Base-by-base conservation (phyloP, 2,888 invertebrate species). In the Eumerus sabulonum region DNA sequence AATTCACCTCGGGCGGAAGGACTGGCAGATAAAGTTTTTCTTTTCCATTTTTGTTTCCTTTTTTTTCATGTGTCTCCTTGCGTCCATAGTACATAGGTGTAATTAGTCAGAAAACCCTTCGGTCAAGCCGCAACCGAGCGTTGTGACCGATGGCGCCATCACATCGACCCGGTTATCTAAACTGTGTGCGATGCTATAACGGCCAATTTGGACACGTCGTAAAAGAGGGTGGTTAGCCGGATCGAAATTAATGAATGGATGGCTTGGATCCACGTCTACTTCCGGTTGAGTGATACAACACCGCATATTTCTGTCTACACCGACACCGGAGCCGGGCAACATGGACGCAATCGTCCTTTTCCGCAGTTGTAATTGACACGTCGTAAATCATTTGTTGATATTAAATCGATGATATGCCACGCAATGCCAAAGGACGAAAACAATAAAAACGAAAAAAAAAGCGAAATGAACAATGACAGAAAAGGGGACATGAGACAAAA, bases 311-410 rank as follows among this genome's bases (percentile, higher is more conserved):
- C 42, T 42, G 42, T 27, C 27, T 27, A 27, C 2, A 7, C 27
- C 12, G n/a, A n/a, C n/a, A n/a, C n/a, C n/a, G n/a, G n/a, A n/a
- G 42, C 44, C 47, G 44, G 38, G 54, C 60, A 45, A 40, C 53
- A 27, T 62, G 40, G 72, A n/a, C n/a, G 76, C 76, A 76, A 73
- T 77, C 66, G 77, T 63, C 72, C 77, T 72, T 67, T 77, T 77
- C 77, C 73, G 67, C 73, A 77, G 73, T 79, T 76, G 81, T 81
- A 81, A 81, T 81, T 81, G 81, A 81, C 81, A 81, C 81, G 68
- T 81, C 81, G 81, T 81, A 81, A 81, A 81, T 81, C 81, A 81
- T 70, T 54, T 79, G 74, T 54, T 74, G 64, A 74, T 79, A 79
- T 79, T 74, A 74, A 68, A 79, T 74, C 79, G 73, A 79, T 79